A percentile compares a stretch with the other conserved stretches of the same genome.
These are phyloP conservation scores for Euleptes europaea DNA, from an alignment of 2,113 vertebrate species.

Conservation along the genomic window DNA sequence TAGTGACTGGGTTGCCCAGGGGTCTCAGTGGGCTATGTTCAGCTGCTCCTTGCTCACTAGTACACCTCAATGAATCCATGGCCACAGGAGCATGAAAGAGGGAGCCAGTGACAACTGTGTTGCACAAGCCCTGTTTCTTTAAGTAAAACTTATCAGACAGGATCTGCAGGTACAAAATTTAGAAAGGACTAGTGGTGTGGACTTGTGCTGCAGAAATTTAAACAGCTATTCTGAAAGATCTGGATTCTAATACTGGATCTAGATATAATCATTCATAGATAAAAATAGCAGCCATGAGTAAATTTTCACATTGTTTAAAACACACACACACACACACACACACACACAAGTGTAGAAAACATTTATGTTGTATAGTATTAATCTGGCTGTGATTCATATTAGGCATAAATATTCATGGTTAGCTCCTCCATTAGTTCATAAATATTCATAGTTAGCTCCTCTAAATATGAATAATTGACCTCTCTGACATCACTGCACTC, in stretches of 20 bases:
- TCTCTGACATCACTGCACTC: conserved; percentile 37
- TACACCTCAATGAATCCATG: conserved; percentile 21
- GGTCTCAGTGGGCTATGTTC: background rate
- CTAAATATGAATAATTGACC: conserved; percentile 53
- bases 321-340: background rate
- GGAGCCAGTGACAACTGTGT: background rate
- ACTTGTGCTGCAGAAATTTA: background rate
- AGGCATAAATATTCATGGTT: conserved; percentile 55
- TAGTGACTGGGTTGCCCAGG: background rate
- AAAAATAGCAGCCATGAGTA: conserved; percentile 17
- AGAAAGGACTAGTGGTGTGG: conserved; percentile 1
- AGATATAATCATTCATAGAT: background rate
- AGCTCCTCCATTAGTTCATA: conserved; percentile 50
- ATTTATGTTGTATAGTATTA: conserved; percentile 1
- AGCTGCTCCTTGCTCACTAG: background rate
- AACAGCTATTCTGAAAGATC: background rate
- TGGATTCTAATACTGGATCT: background rate
- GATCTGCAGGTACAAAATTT: background rate
- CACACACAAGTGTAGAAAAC: conserved; percentile 28
- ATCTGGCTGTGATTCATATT: conserved; percentile 50
- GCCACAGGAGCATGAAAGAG: background rate
- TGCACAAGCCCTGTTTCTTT: background rate
- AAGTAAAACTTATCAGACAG: background rate
- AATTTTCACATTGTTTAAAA: background rate
- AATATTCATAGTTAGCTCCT: conserved; percentile 47